A percentile compares a stretch with the other conserved stretches of the same genome.
These are phyloP conservation scores for Eretmocerus hayati DNA, from an alignment of 2,888 invertebrate species.

Conservation along the genomic window DNA sequence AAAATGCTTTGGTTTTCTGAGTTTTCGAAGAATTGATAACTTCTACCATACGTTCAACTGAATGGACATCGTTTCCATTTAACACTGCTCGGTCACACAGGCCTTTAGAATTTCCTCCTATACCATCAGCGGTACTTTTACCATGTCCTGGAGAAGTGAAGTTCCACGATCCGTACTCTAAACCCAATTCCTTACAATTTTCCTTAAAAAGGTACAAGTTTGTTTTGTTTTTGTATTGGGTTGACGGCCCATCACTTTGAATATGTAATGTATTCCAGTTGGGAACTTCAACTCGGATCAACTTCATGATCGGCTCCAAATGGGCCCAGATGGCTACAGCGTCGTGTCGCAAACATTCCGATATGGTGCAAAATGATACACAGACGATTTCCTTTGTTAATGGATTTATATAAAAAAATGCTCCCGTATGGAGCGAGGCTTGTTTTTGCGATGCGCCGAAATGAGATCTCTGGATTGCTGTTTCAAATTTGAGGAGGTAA, in stretches of 20 bases:
- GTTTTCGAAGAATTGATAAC: not conserved
- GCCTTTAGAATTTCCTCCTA: slow-evolving; percentile 8
- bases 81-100: slow-evolving; percentile 13
- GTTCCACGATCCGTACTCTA: slow-evolving; percentile 11
- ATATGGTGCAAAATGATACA: slow-evolving; percentile 9
- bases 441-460: slow-evolving; percentile 15
- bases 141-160: slow-evolving; percentile 18
- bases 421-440: slow-evolving; percentile 11
- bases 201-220: slow-evolving; percentile 14
- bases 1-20: slow-evolving; percentile 4
- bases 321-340: slow-evolving; percentile 15
- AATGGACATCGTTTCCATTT: slow-evolving; percentile 5
- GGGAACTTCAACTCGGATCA: slow-evolving; percentile 1
- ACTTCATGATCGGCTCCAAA: slow-evolving; percentile 10
- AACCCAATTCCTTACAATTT: slow-evolving; percentile 5
- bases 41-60: not conserved
- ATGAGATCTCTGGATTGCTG: slow-evolving; percentile 15
- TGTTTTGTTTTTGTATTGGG: slow-evolving; percentile 4
- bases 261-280: slow-evolving; percentile 3
- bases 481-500: slow-evolving; percentile 12
- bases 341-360: slow-evolving; percentile 10
- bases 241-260: slow-evolving; percentile 13
- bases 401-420: slow-evolving; percentile 10
- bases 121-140: slow-evolving; percentile 15
- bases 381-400: not conserved